Conservation (phyloP, 2,113 vertebrate genomes). For the Mesocricetus auratus region DNA sequence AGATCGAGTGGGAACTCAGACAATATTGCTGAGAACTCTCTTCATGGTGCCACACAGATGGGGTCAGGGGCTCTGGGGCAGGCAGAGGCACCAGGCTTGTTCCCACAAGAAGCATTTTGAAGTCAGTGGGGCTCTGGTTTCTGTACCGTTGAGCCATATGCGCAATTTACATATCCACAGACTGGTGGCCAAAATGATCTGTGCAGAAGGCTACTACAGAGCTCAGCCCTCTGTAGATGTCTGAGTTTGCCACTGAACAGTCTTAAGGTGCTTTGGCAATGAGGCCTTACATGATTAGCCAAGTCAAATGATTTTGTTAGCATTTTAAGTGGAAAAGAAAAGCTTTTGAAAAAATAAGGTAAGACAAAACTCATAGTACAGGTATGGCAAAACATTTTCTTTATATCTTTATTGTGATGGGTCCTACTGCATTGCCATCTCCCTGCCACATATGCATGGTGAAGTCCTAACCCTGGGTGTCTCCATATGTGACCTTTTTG, state of each 20-base stretch:
- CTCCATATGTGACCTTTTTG: not conserved
- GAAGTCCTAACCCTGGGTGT: not conserved
- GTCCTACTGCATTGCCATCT: not conserved
- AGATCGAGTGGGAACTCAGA: not conserved
- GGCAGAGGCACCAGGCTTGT: not conserved
- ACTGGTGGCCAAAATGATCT: not conserved
- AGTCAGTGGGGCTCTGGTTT: not conserved
- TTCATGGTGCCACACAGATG: not conserved
- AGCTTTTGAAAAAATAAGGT: not conserved
- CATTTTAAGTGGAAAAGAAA: slow-evolving; percentile 23
- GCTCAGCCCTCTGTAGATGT: not conserved
- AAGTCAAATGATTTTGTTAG: slow-evolving; percentile 4
- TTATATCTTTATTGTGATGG: not conserved
- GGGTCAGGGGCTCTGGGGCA: not conserved
- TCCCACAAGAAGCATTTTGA: not conserved
- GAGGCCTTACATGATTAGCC: not conserved
- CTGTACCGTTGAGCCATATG: not conserved
- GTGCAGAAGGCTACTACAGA: not conserved
- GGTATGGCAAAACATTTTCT: slow-evolving; percentile 4
- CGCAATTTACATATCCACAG: not conserved
- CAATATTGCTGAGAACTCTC: not conserved
- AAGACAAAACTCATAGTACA: not conserved
- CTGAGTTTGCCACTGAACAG: not conserved
- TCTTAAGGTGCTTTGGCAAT: not conserved
- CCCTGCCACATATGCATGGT: not conserved